These are phyloP conservation scores for Nudaria mundana DNA, from an alignment of 2,888 invertebrate genomes.

Conservation along the genomic window DNA sequence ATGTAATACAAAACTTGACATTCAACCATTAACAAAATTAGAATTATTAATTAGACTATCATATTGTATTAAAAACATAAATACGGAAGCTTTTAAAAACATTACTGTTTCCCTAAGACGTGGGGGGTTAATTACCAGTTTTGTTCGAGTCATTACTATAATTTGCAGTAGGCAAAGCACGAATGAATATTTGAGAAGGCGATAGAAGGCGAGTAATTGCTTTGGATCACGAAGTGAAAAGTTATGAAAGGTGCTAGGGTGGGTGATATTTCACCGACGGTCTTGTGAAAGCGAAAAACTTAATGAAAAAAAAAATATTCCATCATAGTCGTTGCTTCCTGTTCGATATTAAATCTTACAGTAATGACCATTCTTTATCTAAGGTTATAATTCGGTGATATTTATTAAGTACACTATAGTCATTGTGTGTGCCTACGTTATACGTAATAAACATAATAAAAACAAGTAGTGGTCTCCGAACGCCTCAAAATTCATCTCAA, in stretches of 20 bases:
- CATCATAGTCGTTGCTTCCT: constrained; percentile 49
- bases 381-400: no score
- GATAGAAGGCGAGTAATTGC: constrained; percentile 79
- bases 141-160: constrained; percentile 73
- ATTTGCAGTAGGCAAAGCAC: constrained; percentile 76
- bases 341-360: constrained; percentile 36
- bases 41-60: constrained; percentile 45
- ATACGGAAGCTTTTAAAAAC: constrained; percentile 46
- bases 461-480: constrained; percentile 41
- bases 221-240: constrained; percentile 80
- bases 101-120: constrained; percentile 51
- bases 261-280: constrained; percentile 71
- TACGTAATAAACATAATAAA: constrained; percentile 34
- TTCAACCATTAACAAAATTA: constrained; percentile 48
- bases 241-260: constrained; percentile 78
- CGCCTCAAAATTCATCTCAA: constrained; percentile 73
- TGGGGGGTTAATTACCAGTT: constrained; percentile 70
- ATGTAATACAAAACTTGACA: constrained; percentile 11
- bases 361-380: no score
- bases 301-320: constrained; percentile 74
- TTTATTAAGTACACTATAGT: no score
- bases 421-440: no score
- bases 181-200: constrained; percentile 81
- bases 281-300: constrained; percentile 65
- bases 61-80: constrained; percentile 28